Evolutionary conservation across 2,888 invertebrate species (phyloP).

Genomic region (Rhorus exstirpatorius): DNA sequence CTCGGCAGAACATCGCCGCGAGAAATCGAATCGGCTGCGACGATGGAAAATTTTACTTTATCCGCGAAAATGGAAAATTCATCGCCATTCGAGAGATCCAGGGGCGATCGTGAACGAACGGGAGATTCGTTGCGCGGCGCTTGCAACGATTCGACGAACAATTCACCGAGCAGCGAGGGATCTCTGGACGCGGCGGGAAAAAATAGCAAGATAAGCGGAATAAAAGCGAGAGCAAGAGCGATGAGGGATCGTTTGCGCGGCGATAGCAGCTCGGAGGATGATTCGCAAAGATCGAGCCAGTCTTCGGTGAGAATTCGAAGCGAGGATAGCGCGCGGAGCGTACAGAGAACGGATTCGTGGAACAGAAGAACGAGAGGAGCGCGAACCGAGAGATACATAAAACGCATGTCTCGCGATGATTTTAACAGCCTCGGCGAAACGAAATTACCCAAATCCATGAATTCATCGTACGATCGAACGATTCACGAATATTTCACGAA

Average conservation of each 20-base stretch:
- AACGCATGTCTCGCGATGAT: conserved; percentile 88
- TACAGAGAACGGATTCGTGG: conserved; percentile 87
- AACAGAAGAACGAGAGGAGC: conserved; percentile 91
- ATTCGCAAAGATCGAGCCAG: conserved; percentile 87
- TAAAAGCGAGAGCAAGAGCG: conserved; percentile 91
- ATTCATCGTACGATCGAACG: neutral
- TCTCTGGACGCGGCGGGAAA: conserved; percentile 86
- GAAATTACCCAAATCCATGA: conserved; percentile 6
- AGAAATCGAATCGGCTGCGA: neutral
- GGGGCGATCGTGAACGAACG: conserved; percentile 17
- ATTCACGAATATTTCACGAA: conserved; percentile 6
- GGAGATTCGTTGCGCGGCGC: conserved; percentile 16
- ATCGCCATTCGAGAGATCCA: neutral
- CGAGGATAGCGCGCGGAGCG: conserved; percentile 89
- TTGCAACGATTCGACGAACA: conserved; percentile 73
- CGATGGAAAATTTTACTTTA: neutral
- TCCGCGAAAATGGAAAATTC: neutral
- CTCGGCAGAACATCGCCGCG: neutral
- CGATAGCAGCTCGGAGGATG: conserved; percentile 91
- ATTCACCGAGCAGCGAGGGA: conserved; percentile 84
- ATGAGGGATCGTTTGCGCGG: conserved; percentile 88
- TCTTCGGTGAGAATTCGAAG: conserved; percentile 90
- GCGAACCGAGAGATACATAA: conserved; percentile 93
- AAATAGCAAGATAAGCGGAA: conserved; percentile 87
- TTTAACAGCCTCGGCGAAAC: conserved; percentile 61